Conservation (phyloP, 2,797 vertebrate species). For the Arnoldichthys spilopterus region DNA sequence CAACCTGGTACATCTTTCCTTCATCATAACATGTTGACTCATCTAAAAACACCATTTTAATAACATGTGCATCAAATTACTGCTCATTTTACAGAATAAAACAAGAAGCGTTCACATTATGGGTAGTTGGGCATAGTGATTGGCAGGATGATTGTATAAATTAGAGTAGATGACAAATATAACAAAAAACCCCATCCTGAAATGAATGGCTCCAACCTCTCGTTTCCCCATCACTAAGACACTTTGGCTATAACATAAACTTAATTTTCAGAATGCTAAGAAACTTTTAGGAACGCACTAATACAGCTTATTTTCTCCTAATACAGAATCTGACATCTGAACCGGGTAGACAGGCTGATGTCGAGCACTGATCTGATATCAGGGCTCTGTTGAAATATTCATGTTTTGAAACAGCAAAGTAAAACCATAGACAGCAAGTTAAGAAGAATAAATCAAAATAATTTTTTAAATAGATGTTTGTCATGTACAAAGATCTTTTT, state of each 20-base stretch:
- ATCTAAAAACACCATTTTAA: constrained; percentile 73
- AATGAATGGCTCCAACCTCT: background rate
- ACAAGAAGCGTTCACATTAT: background rate
- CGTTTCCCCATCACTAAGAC: background rate
- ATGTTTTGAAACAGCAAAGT: background rate
- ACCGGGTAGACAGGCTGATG: background rate
- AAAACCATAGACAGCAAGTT: background rate
- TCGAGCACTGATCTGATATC: too few species aligned
- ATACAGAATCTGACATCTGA: background rate
- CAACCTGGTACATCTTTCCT: constrained; percentile 92
- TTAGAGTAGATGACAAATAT: background rate
- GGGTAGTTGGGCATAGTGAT: background rate
- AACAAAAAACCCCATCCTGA: background rate
- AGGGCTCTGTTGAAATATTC: background rate
- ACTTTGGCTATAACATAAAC: background rate
- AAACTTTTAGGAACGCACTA: background rate
- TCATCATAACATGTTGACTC: constrained; percentile 94
- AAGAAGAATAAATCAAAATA: too few species aligned
- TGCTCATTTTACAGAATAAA: background rate
- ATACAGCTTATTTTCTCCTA: background rate
- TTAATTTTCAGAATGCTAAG: background rate
- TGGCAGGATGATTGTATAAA: too few species aligned
- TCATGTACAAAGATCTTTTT: too few species aligned
- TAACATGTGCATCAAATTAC: background rate
- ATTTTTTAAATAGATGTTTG: too few species aligned